These are phyloP conservation scores for Epistrophe grossulariae DNA, from an alignment of 2,888 invertebrate species.

Conservation along the genomic window DNA sequence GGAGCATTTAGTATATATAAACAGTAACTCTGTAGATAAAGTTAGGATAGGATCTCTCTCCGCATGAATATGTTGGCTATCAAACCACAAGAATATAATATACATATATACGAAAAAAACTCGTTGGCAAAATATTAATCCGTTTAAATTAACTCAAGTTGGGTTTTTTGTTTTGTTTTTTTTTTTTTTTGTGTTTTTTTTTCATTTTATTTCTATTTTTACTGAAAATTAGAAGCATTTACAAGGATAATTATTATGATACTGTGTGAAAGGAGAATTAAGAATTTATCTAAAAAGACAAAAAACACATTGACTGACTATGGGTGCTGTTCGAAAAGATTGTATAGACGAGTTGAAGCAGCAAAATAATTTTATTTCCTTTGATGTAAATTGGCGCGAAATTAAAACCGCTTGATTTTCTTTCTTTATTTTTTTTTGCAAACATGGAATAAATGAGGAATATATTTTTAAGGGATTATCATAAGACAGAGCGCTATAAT, in stretches of 20 bases:
- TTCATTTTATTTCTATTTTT: background rate
- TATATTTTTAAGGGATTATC: conserved; percentile 41
- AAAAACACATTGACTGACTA: background rate
- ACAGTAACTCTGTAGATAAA: conserved; percentile 7
- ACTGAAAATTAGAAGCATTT: conserved; percentile 29
- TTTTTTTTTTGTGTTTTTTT: background rate
- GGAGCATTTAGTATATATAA: conserved; percentile 6
- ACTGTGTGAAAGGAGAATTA: background rate
- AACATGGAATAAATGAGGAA: conserved; percentile 26
- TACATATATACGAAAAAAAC: background rate
- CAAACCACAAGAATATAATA: background rate
- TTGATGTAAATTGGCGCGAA: conserved; percentile 68
- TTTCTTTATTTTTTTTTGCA: background rate
- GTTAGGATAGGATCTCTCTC: background rate
- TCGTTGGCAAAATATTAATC: conserved; percentile 61
- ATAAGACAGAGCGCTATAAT: conserved; percentile 34
- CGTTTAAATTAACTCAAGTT: conserved; percentile 48
- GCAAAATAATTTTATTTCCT: background rate
- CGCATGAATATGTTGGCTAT: conserved; percentile 1
- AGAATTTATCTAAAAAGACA: too few relatives aligned
- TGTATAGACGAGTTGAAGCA: background rate
- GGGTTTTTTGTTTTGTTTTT: background rate
- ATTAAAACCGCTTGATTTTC: conserved; percentile 38
- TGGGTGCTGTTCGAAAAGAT: background rate
- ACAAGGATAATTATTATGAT: conserved; percentile 30